Percentiles rank a stretch among this genome's conserved stretches.
Conservation (phyloP, 2,888 invertebrate genomes). For the Leptopterna dolabrata region DNA sequence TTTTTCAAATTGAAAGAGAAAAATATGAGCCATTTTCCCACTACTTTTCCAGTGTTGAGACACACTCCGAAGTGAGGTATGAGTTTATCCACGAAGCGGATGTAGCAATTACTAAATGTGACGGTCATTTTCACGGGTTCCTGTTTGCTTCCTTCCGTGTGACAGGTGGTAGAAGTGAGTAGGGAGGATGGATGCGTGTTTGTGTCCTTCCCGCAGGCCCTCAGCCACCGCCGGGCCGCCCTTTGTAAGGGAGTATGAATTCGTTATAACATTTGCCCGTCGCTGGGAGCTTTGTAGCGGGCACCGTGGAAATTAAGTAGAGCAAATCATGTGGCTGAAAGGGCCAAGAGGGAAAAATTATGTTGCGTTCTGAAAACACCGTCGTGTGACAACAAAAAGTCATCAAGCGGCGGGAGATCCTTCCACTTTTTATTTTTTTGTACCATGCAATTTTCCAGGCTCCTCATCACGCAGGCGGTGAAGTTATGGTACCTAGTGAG, state of each 20-base stretch:
- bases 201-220: too few species aligned
- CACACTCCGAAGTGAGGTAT: too few species aligned
- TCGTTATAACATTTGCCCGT: not conserved
- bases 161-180: too few species aligned
- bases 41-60: too few species aligned
- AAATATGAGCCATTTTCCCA: too few species aligned
- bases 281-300: not conserved
- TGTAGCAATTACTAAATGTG: too few species aligned
- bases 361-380: not conserved
- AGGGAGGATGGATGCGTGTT: too few species aligned
- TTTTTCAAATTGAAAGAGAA: too few species aligned
- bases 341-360: not conserved
- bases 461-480: not conserved
- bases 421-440: not conserved
- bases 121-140: too few species aligned
- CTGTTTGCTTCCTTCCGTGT: too few species aligned
- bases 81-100: too few species aligned
- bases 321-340: not conserved
- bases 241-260: not conserved
- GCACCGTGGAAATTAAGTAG: constrained; percentile 1
- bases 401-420: not conserved
- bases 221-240: not conserved
- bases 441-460: not conserved
- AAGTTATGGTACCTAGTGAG: not conserved
- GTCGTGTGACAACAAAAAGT: not conserved